These are phyloP conservation scores for Coregonus suidteri DNA, from an alignment of 2,797 vertebrate genomes.

Conservation along the genomic window DNA sequence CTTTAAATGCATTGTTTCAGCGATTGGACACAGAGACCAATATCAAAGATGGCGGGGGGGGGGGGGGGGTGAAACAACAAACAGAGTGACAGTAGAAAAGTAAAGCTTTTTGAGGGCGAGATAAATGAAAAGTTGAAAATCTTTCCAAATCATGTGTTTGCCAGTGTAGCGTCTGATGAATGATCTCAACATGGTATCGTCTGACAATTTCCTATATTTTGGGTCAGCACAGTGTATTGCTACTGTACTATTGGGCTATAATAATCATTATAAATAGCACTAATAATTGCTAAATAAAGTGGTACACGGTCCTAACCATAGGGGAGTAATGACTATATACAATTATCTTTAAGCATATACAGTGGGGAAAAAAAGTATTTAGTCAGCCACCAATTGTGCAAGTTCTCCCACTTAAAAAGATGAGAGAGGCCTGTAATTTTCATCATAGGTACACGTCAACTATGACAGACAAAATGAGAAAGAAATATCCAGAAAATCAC, in stretches of 20 bases:
- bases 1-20: conserved; percentile 42
- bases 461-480: too few species aligned
- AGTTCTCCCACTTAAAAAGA: too few species aligned
- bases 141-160: not conserved
- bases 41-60: conserved; percentile 34
- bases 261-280: not conserved
- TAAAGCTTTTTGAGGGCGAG: conserved; percentile 32
- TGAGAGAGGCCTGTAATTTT: too few species aligned
- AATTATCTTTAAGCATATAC: conserved; percentile 30
- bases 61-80: conserved; percentile 12
- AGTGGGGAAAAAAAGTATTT: too few species aligned
- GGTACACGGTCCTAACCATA: conserved; percentile 2
- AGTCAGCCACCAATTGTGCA: too few species aligned
- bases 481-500: too few species aligned
- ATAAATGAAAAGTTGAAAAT: conserved; percentile 13
- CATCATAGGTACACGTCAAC: too few species aligned
- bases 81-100: conserved; percentile 19
- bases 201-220: not conserved
- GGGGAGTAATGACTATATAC: not conserved
- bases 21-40: conserved; percentile 43
- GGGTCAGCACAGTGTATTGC: not conserved
- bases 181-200: not conserved
- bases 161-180: not conserved
- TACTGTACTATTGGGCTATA: not conserved
- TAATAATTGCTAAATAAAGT: not conserved